Conservation (phyloP, 2,113 vertebrate species). For the Lepidothrix coronata region DNA sequence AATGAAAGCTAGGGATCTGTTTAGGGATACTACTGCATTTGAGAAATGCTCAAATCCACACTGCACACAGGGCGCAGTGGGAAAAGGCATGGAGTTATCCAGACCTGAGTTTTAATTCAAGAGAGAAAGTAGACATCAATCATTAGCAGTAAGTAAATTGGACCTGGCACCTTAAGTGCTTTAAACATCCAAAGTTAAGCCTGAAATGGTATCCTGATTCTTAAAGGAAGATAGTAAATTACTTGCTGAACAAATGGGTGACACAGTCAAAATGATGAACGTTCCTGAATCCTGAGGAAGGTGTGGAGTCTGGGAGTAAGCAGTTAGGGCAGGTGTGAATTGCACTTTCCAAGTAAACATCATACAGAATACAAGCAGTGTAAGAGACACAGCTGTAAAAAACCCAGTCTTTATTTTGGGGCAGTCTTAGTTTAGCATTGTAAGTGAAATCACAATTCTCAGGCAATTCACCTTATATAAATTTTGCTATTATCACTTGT, state of each 20-base stretch:
- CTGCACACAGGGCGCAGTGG: neutral
- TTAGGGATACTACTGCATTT: neutral
- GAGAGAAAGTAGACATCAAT: conserved; percentile 42
- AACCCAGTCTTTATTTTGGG: neutral
- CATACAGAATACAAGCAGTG: neutral
- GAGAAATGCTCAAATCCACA: neutral
- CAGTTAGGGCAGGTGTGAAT: neutral
- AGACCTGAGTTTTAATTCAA: neutral
- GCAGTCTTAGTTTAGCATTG: neutral
- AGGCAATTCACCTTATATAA: neutral
- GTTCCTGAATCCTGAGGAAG: conserved; percentile 5
- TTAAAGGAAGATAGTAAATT: conserved; percentile 61
- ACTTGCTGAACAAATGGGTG: conserved; percentile 50
- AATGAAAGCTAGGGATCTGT: neutral
- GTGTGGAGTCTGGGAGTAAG: neutral
- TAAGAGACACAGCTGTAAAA: neutral
- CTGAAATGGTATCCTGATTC: conserved; percentile 60
- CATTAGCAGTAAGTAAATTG: conserved; percentile 67
- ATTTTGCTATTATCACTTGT: neutral
- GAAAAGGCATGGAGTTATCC: neutral
- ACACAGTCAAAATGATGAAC: conserved; percentile 61
- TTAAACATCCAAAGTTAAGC: conserved; percentile 67
- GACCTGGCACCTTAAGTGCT: conserved; percentile 68
- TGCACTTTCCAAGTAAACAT: neutral
- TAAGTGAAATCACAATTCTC: neutral